phyloP scores from a whole-genome alignment of 2,888 invertebrate species.

The Leptinotarsa haldemani region DNA sequence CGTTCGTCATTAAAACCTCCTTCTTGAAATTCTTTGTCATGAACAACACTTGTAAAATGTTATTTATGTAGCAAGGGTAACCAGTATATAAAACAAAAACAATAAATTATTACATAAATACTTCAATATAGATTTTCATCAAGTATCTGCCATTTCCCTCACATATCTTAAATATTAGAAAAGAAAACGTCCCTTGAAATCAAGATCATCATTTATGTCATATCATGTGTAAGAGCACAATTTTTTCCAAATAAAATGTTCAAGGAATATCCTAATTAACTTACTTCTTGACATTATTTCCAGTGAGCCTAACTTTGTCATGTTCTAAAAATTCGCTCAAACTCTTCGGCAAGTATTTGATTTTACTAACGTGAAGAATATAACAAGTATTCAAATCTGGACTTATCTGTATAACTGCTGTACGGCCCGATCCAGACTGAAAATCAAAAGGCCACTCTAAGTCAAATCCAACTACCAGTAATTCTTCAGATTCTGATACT shows the following conservation, averaged over 20 bases:
- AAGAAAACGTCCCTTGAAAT: neutral
- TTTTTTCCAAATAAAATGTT: too few relatives aligned
- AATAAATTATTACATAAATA: too few relatives aligned
- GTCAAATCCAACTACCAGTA: constrained; percentile 73
- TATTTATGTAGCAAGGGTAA: too few relatives aligned
- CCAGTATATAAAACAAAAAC: too few relatives aligned
- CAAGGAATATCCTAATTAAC: constrained; percentile 40
- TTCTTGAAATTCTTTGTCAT: too few relatives aligned
- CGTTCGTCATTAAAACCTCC: too few relatives aligned
- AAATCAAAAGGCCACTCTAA: constrained; percentile 76
- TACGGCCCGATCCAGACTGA: constrained; percentile 71
- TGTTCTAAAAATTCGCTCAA: constrained; percentile 70
- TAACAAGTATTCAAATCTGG: constrained; percentile 70
- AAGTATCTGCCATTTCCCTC: too few relatives aligned
- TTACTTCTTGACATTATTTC: constrained; percentile 75
- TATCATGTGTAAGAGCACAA: too few relatives aligned
- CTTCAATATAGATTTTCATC: too few relatives aligned
- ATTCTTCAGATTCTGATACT: constrained; percentile 57
- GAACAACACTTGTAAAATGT: too few relatives aligned
- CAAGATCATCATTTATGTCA: neutral
- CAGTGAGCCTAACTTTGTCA: constrained; percentile 71
- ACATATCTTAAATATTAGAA: too few relatives aligned
- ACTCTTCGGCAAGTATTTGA: constrained; percentile 70
- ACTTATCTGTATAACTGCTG: constrained; percentile 74
- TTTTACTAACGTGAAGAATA: constrained; percentile 70